Evolutionary conservation across 2,113 vertebrate genomes (phyloP).

Genomic region (Gallinago jamesoni): DNA sequence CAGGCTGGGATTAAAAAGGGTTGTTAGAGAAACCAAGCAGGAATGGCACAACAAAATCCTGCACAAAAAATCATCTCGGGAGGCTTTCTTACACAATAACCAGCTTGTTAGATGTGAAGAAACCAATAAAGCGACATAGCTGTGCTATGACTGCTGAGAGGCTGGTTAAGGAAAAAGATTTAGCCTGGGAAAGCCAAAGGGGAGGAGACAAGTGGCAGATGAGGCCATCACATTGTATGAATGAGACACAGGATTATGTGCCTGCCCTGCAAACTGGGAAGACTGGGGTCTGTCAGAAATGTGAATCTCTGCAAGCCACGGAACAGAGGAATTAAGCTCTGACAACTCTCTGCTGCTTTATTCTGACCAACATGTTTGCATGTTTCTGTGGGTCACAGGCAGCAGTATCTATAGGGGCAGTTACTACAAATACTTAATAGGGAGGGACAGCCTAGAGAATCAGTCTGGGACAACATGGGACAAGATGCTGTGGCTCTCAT

Average conservation of each 20-base stretch:
- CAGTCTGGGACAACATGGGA: not conserved
- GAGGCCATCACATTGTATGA: not conserved
- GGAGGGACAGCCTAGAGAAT: not conserved
- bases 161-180: not conserved
- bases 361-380: not conserved
- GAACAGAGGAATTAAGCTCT: not conserved
- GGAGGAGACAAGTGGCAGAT: not conserved
- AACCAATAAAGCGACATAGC: not conserved
- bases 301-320: not conserved
- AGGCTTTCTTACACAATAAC: not conserved
- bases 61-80: not conserved
- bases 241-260: accelerated
- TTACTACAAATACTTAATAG: not conserved
- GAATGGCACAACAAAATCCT: not conserved
- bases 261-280: not conserved
- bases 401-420: not conserved
- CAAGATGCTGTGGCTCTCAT: not conserved
- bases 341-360: not conserved
- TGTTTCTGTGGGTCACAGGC: not conserved
- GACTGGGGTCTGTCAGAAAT: not conserved
- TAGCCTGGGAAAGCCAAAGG: not conserved
- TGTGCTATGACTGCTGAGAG: not conserved
- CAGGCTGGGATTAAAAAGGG: not conserved
- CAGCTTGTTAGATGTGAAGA: not conserved
- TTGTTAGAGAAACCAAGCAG: not conserved